These are phyloP conservation scores for Argentina silus DNA, from an alignment of 2,797 vertebrate genomes.

Conservation along the genomic window DNA sequence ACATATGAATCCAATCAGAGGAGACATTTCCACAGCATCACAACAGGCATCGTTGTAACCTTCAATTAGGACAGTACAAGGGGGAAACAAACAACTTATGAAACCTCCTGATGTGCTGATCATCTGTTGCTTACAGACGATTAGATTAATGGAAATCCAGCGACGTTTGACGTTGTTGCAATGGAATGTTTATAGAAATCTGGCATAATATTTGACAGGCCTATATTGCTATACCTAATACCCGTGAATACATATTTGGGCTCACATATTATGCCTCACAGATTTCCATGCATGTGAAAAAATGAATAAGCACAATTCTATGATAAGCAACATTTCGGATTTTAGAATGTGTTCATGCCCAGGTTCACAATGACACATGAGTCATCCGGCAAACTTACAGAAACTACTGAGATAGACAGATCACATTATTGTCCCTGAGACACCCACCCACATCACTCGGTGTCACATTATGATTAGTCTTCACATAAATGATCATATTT, in stretches of 20 bases:
- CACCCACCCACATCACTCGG: conserved; percentile 11
- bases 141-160: neutral
- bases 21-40: neutral
- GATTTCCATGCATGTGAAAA: too few species aligned
- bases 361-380: neutral
- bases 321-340: too few species aligned
- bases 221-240: neutral
- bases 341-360: too few species aligned
- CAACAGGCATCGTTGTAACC: neutral
- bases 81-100: neutral
- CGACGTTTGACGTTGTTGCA: neutral
- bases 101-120: neutral
- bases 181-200: neutral
- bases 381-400: neutral
- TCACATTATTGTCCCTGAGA: conserved; percentile 3
- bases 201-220: neutral
- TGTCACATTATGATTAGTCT: conserved; percentile 7
- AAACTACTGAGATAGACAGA: neutral
- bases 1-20: neutral
- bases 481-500: conserved; percentile 13
- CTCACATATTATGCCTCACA: neutral
- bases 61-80: neutral
- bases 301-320: too few species aligned
- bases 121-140: neutral
- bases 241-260: neutral